Base-by-base conservation (phyloP, 2,888 invertebrate genomes). In the Brachynemurus nebulosus region DNA sequence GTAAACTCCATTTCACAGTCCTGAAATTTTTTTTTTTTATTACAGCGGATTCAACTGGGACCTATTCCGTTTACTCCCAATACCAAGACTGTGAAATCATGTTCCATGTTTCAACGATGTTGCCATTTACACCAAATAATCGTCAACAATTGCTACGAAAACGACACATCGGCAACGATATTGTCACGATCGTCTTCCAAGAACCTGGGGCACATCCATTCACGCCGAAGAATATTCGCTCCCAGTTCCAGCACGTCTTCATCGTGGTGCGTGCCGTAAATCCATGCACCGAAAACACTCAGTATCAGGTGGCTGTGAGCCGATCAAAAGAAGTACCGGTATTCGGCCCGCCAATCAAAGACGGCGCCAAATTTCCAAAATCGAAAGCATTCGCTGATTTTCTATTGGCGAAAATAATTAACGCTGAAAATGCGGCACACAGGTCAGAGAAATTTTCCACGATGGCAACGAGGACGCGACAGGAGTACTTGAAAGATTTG, bases 161-260 rank as follows among this genome's bases (percentile, higher is more conserved):
- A 64, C 77, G 96, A 19, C 95, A 96, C 66, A 95, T 96, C 58
- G 96, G 96, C 54, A 96, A 96, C 63, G 95, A 96, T 67, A 95
- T 96, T 60, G 95, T 96, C 42, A 96, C 95, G 11, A 86, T 97
- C 54, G 86, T 97, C 46, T 97, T 96, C 70, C 84, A 74, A 62
- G 89, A 90, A 65, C 89, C 91, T 0, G 92, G 91, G 40, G 86
- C 95, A 17, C 73, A 82, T 45, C 89, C 93, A 1, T 96, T 96
- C 66, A 90, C 90, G 45, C 93, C 96, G 42, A 80, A 86, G 58
- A 86, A 88, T 57, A 92, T 96, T 55, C 78, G 95, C 46, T 95
- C 93, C 40, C 95, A 96, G 64, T 96, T 96, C 67, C 96, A 96
- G 64, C 96, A 96, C 65, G 95, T 96, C 23, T 96, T 96, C 65